Conservation (phyloP, 2,888 invertebrate species). For the Nymphalis polychloros region DNA sequence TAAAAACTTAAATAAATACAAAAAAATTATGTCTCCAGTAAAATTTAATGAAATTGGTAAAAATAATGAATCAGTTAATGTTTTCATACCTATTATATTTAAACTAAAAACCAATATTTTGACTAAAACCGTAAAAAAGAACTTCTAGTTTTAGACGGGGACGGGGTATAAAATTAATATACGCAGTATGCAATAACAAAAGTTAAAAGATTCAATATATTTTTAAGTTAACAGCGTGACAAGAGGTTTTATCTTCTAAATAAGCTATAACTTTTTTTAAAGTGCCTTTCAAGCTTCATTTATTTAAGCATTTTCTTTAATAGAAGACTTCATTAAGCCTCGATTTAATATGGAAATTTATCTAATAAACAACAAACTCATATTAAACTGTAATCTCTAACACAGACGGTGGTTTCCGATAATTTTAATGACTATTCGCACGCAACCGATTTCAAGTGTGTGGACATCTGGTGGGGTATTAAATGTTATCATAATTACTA, state of each 20-base stretch:
- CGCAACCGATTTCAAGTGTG: slow-evolving; percentile 44
- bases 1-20: too few species aligned
- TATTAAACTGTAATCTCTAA: slow-evolving; percentile 25
- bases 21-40: too few species aligned
- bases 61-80: too few species aligned
- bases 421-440: slow-evolving; percentile 48
- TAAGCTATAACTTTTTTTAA: slow-evolving; percentile 2
- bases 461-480: slow-evolving; percentile 47
- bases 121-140: too few species aligned
- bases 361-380: slow-evolving; percentile 7
- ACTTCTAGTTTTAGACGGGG: too few species aligned
- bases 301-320: not conserved
- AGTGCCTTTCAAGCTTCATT: not conserved
- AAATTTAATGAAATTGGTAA: too few species aligned
- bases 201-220: not conserved
- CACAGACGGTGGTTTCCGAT: slow-evolving; percentile 35
- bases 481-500: slow-evolving; percentile 48
- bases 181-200: too few species aligned
- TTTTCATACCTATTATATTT: too few species aligned
- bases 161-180: too few species aligned
- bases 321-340: slow-evolving; percentile 1
- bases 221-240: not conserved
- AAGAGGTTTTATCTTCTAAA: not conserved
- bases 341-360: slow-evolving; percentile 18
- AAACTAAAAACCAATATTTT: too few species aligned